Percentiles rank a stretch among this genome's conserved stretches.
Conservation (phyloP, 1,140 invertebrate species). For the Maniola jurtina region DNA sequence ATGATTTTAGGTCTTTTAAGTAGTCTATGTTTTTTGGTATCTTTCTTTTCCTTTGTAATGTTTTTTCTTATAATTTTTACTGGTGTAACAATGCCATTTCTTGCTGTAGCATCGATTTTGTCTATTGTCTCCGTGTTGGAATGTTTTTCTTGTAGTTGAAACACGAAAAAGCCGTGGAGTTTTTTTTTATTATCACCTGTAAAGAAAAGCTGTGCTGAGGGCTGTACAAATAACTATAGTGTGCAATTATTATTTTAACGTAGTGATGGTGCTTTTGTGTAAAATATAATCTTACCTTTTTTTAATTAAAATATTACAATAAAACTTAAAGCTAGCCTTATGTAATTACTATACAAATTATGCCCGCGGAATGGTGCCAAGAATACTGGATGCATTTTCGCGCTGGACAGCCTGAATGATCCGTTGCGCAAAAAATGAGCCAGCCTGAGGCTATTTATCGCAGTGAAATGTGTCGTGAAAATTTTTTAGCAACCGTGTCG, state of each 20-base stretch:
- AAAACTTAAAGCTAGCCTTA: too few species aligned
- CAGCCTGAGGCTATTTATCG: too few species aligned
- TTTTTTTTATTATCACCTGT: slow-evolving; percentile 23
- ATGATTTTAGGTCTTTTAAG: too few species aligned
- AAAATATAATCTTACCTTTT: too few species aligned
- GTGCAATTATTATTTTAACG: slow-evolving; percentile 12
- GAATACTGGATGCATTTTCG: too few species aligned
- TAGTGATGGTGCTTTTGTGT: not conserved
- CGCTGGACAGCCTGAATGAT: too few species aligned
- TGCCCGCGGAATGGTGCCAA: too few species aligned
- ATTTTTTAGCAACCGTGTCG: too few species aligned
- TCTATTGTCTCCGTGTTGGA: slow-evolving; percentile 15
- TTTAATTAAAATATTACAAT: too few species aligned
- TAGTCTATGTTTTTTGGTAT: not conserved
- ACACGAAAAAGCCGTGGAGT: slow-evolving; percentile 35
- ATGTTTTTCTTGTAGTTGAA: slow-evolving; percentile 28
- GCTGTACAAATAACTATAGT: not conserved
- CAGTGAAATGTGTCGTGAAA: too few species aligned
- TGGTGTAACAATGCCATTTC: not conserved
- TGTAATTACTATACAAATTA: too few species aligned
- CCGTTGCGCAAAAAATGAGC: too few species aligned
- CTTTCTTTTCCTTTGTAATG: not conserved
- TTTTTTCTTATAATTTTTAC: not conserved
- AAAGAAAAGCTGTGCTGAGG: slow-evolving; percentile 2
- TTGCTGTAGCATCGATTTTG: slow-evolving; percentile 1